These are phyloP conservation scores for Tauraco hartlaubi DNA, from an alignment of 2,797 vertebrate genomes.

Conservation along the genomic window DNA sequence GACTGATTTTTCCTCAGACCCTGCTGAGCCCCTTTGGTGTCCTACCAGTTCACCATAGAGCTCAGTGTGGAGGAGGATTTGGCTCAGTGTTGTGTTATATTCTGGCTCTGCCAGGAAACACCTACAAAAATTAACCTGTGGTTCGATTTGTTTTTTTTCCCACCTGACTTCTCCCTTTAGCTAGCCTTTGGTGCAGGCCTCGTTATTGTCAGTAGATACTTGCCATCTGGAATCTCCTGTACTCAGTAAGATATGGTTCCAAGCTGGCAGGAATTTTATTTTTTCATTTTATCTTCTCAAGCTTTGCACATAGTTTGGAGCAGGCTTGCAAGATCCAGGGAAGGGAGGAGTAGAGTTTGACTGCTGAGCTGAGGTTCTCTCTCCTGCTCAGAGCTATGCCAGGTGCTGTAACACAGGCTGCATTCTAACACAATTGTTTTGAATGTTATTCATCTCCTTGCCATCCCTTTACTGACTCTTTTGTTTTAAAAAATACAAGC, in stretches of 20 bases:
- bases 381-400: background rate
- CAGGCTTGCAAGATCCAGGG: background rate
- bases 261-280: background rate
- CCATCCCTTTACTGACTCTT: background rate
- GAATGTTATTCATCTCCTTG: background rate
- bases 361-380: background rate
- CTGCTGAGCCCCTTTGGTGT: background rate
- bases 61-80: background rate
- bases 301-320: background rate
- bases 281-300: background rate
- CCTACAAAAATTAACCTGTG: background rate
- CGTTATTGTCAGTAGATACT: background rate
- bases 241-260: background rate
- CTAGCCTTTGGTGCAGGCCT: background rate
- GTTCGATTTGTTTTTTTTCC: background rate
- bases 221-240: background rate
- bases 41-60: fast-evolving
- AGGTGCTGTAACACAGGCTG: background rate
- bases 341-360: background rate
- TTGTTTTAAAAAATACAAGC: background rate
- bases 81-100: background rate
- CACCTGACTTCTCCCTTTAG: background rate
- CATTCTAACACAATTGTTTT: background rate
- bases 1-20: background rate
- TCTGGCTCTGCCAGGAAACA: background rate